phyloP scores from a whole-genome alignment of 2,113 vertebrate genomes.

The Crotalus horridus region DNA sequence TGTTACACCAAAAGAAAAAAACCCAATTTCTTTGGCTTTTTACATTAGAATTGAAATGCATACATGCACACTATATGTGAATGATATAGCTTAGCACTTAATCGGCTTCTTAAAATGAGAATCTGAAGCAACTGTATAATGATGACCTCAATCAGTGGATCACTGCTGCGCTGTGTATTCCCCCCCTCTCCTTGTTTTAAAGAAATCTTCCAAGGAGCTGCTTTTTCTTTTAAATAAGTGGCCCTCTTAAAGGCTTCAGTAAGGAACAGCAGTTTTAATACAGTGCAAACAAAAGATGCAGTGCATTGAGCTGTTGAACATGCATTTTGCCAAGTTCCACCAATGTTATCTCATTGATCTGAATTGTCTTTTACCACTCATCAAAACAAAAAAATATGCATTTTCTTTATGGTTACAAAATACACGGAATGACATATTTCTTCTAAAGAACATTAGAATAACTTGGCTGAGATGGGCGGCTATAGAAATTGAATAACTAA shows the following conservation, averaged over 20 bases:
- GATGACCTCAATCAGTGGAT: background rate
- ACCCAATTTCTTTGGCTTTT: background rate
- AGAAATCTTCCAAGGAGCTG: background rate
- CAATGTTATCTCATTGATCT: background rate
- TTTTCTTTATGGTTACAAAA: too few relatives aligned
- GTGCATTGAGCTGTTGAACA: background rate
- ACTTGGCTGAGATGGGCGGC: background rate
- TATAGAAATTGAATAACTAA: background rate
- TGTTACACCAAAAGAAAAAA: background rate
- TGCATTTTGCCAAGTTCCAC: background rate
- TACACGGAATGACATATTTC: too few relatives aligned
- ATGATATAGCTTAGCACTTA: background rate
- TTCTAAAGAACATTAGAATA: background rate
- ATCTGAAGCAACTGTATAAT: background rate
- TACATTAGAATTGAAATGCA: background rate
- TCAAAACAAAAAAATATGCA: background rate
- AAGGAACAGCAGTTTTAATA: background rate
- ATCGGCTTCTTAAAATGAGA: slow-evolving; percentile 6
- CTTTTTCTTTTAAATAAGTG: background rate
- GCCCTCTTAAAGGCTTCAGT: background rate
- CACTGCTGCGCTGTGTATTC: background rate
- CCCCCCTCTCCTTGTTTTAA: background rate
- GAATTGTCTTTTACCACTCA: background rate
- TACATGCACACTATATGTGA: background rate
- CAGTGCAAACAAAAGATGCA: background rate